Evolutionary conservation across 2,888 invertebrate species (phyloP).

Genomic region (Laothoe populi): DNA sequence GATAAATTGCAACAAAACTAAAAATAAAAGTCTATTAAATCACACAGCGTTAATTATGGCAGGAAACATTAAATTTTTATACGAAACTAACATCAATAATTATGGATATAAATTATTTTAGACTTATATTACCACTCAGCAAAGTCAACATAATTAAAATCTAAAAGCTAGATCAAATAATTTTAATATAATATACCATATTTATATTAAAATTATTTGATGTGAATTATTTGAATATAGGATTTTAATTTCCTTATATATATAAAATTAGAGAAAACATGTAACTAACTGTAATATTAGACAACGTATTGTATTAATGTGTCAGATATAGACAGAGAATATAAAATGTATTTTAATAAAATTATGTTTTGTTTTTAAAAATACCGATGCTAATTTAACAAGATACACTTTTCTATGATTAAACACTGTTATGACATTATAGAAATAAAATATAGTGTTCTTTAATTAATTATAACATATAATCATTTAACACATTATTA

Average conservation of each 20-base stretch:
- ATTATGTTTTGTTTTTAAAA: neutral
- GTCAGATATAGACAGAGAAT: neutral
- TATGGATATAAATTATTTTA: slow-evolving; percentile 40
- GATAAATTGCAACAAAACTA: slow-evolving; percentile 22
- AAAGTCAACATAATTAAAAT: neutral
- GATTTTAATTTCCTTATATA: neutral
- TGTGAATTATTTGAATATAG: neutral
- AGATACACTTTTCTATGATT: neutral
- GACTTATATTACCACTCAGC: slow-evolving; percentile 1
- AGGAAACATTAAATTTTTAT: slow-evolving; percentile 47
- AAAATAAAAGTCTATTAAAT: slow-evolving; percentile 19
- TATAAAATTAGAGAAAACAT: neutral
- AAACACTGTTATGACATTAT: too few relatives aligned
- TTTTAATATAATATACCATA: neutral
- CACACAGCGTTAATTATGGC: slow-evolving; percentile 46
- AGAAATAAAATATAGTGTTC: too few relatives aligned
- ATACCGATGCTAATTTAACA: neutral
- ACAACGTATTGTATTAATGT: neutral
- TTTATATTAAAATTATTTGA: too few relatives aligned
- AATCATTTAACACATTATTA: neutral
- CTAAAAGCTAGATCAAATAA: slow-evolving; percentile 1
- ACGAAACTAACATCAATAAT: slow-evolving; percentile 54
- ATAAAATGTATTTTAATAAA: neutral
- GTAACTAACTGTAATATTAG: neutral
- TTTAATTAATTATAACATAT: neutral